Evolutionary conservation across 23 tunicate species (phyloP), one percentile per base, ranked within the genome.

Genomic region (Ascidia mentula): DNA sequence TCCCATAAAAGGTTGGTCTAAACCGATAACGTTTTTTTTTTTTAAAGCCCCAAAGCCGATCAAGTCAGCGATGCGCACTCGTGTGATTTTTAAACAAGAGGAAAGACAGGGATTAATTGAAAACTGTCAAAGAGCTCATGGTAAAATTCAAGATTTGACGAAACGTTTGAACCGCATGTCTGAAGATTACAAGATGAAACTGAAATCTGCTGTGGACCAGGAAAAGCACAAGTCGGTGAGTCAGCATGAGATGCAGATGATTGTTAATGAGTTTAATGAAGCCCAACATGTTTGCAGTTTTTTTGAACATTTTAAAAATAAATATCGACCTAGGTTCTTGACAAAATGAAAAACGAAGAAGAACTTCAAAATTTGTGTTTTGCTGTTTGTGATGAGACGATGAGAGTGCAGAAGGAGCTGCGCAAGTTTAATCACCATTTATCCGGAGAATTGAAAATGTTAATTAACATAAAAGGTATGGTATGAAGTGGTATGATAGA

Each of bases 381-480:
- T 60, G 31, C 81, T 59, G 88, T 84, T 17, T 35, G 78, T 24
- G 88, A 84, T 38, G 88, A 84, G 65, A 84, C 81, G 7, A 84
- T 84, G 88, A 69, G 77, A 34, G 81, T 84, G 15, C 88, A 84
- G 45, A 84, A 84, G 40, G 88, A 84, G 36, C 61, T 84, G 88
- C 61, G 40, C 40, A 84, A 32, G 12, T 84, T 84, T 42, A 75
- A 45, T n/a, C 76, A 77, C 15, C 2, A 60, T 22, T 4, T 84
- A 3, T 24, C 37, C 40, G 73, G 38, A 24, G 74, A 84, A 39
- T 38, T 84, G 39, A 76, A 45, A 13, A 39, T 61, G 37, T 18
- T 61, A 7, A 40, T 84, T 39, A 76, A 76, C 18, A n/a, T 84
- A 6, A 84, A 84, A 69, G 88, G 81, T 84, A n/a, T n/a, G n/a